Conservation (phyloP, 2,888 invertebrate species). For the Rhogogaster chlorosoma region DNA sequence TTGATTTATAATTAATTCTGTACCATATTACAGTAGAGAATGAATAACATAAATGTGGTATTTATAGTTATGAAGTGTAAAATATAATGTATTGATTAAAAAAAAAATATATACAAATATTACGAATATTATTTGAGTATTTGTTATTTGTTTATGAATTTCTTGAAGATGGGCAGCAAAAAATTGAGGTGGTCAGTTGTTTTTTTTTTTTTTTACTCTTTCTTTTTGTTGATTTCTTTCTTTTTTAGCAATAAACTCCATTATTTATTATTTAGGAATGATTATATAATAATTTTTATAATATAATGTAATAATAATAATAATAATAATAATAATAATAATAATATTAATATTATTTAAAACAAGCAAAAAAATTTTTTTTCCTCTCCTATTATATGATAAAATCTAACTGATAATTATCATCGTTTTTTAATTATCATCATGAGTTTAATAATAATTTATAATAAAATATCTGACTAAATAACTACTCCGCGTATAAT, state of each 20-base stretch:
- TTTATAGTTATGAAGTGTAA: slow-evolving; percentile 28
- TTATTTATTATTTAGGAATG: slow-evolving; percentile 71
- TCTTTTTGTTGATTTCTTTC: neutral
- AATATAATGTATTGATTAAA: slow-evolving; percentile 2
- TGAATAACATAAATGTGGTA: neutral
- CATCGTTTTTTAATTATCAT: slow-evolving; percentile 62
- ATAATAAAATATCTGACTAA: slow-evolving; percentile 67
- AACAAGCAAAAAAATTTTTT: slow-evolving; percentile 66
- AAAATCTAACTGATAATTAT: slow-evolving; percentile 62
- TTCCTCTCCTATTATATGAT: slow-evolving; percentile 56
- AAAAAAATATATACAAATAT: slow-evolving; percentile 27
- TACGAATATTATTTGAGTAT: neutral
- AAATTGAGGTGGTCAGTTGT: neutral
- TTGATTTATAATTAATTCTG: neutral
- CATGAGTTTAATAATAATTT: slow-evolving; percentile 63
- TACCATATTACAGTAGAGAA: slow-evolving; percentile 15
- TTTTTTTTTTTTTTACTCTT: neutral
- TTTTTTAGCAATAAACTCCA: slow-evolving; percentile 66
- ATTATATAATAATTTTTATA: slow-evolving; percentile 61
- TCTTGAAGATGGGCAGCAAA: neutral
- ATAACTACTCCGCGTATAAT: slow-evolving; percentile 64
- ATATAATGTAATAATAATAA: slow-evolving; percentile 60
- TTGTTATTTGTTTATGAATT: neutral
- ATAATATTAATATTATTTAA: slow-evolving; percentile 51
- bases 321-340: slow-evolving; percentile 64